Evolutionary conservation across 1,140 invertebrate species (phyloP).

Genomic region (Protaetia brevitarsis): DNA sequence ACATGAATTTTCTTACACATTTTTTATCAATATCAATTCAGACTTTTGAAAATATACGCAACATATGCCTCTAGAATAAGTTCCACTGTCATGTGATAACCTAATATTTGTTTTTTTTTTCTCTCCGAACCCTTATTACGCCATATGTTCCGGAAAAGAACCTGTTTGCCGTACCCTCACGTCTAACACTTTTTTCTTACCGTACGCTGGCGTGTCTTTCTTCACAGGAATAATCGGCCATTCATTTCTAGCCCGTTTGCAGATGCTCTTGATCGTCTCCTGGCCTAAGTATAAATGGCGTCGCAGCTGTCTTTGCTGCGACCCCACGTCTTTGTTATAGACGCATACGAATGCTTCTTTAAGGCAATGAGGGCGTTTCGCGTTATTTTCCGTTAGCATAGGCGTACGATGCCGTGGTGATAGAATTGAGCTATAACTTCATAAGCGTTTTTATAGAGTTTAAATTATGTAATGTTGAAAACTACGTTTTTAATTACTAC

Average conservation of each 20-base stretch:
- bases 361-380: not conserved
- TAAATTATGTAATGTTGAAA: too few relatives aligned
- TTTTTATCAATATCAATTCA: too few relatives aligned
- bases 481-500: too few relatives aligned
- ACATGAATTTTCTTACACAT: too few relatives aligned
- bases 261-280: not conserved
- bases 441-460: too few relatives aligned
- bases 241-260: not conserved
- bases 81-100: too few relatives aligned
- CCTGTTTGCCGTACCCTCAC: not conserved
- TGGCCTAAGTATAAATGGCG: not conserved
- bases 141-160: not conserved
- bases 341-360: not conserved
- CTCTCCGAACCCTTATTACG: not conserved
- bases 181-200: not conserved
- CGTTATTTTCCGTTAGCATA: not conserved
- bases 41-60: too few relatives aligned
- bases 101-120: too few relatives aligned
- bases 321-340: constrained; percentile 11
- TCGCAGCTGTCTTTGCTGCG: not conserved
- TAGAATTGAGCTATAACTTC: too few relatives aligned
- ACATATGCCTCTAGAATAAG: too few relatives aligned
- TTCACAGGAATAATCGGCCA: not conserved
- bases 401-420: too few relatives aligned
- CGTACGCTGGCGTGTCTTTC: not conserved